A percentile compares a stretch with the other conserved stretches of the same genome.
Conservation (phyloP, 2,113 vertebrate species). For the Talpa occidentalis region DNA sequence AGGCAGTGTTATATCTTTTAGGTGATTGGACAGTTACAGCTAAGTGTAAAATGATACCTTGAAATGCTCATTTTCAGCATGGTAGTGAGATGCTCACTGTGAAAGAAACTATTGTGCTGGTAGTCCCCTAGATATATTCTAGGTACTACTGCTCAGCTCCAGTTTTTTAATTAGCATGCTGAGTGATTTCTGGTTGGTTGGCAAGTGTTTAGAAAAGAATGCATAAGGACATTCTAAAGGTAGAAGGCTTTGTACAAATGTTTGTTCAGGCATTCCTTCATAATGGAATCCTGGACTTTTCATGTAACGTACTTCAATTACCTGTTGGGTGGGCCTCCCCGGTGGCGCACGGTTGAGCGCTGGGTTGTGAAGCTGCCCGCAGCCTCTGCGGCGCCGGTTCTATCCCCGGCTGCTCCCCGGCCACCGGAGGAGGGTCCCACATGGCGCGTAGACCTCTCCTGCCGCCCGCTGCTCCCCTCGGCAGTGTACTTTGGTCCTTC, state of each 20-base stretch:
- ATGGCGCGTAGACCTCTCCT: too few relatives aligned
- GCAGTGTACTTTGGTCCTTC: too few relatives aligned
- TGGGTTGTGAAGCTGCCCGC: too few relatives aligned
- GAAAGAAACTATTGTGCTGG: background rate
- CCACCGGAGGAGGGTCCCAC: too few relatives aligned
- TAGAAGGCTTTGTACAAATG: conserved; percentile 3
- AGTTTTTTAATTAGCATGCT: conserved; percentile 5
- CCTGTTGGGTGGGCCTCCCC: too few relatives aligned
- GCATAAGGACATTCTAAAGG: conserved; percentile 34
- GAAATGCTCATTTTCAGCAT: conserved; percentile 7
- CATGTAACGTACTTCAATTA: background rate
- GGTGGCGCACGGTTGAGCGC: too few relatives aligned
- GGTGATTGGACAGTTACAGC: background rate
- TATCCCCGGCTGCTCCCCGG: too few relatives aligned
- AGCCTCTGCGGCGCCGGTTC: too few relatives aligned
- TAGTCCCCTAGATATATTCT: conserved; percentile 5
- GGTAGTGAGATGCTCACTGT: background rate
- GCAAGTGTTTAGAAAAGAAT: conserved; percentile 52
- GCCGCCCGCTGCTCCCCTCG: too few relatives aligned
- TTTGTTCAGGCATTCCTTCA: background rate
- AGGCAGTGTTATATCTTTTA: background rate
- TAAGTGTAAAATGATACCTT: conserved; percentile 51
- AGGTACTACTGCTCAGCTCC: background rate
- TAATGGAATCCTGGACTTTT: conserved; percentile 23
- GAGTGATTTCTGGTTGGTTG: conserved; percentile 40